Evolutionary conservation across 2,888 invertebrate genomes (phyloP).

Genomic region (Heteromurus nitidus): DNA sequence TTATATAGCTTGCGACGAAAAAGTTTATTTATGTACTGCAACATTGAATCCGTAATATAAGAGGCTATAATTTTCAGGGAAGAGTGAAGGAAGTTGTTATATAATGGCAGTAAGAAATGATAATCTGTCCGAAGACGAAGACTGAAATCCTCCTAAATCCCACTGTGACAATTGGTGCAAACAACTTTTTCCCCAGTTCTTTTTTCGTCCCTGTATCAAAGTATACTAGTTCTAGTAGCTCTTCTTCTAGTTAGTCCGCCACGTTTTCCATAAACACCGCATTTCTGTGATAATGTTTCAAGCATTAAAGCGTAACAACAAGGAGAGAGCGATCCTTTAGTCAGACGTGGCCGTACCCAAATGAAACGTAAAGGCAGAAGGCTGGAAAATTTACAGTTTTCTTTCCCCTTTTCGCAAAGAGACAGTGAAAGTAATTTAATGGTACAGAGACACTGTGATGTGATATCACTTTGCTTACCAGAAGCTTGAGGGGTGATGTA

Average conservation of each 20-base stretch:
- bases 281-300: slow-evolving; percentile 31
- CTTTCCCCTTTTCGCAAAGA: background rate
- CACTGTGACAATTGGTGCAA: slow-evolving; percentile 44
- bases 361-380: slow-evolving; percentile 27
- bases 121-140: slow-evolving; percentile 33
- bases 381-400: slow-evolving; percentile 48
- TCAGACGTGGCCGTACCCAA: no score
- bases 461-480: no score
- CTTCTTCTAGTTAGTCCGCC: slow-evolving; percentile 6
- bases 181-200: slow-evolving; percentile 30
- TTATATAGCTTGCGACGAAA: background rate
- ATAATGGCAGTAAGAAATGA: slow-evolving; percentile 25
- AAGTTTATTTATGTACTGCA: slow-evolving; percentile 1
- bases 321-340: background rate
- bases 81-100: background rate
- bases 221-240: background rate
- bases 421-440: no score
- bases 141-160: slow-evolving; percentile 40
- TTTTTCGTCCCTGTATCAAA: background rate
- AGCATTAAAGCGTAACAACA: slow-evolving; percentile 32
- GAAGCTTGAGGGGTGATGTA: slow-evolving; percentile 65
- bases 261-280: slow-evolving; percentile 21
- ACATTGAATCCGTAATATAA: background rate
- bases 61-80: background rate
- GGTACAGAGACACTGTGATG: slow-evolving; percentile 14